phyloP scores from a whole-genome alignment of 2,113 vertebrate species.

The Oryzias celebensis region DNA sequence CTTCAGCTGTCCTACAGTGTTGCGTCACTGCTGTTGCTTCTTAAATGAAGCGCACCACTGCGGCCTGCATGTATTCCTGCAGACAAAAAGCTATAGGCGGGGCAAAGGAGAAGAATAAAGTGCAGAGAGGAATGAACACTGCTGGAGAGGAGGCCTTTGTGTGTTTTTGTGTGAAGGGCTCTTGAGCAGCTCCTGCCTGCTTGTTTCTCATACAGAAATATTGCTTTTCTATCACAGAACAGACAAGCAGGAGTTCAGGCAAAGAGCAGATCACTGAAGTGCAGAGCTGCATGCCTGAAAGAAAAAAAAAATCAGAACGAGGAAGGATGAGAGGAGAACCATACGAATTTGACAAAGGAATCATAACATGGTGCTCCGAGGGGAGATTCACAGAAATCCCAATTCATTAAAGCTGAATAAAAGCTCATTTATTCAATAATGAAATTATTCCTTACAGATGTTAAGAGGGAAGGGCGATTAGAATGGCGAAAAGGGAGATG shows the following conservation, averaged over 20 bases:
- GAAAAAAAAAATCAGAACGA: not conserved
- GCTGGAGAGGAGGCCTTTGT: slow-evolving; percentile 18
- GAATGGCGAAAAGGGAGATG: slow-evolving; percentile 8
- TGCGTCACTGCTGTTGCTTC: slow-evolving; percentile 25
- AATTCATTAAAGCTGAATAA: slow-evolving; percentile 36
- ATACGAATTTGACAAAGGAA: slow-evolving; percentile 36
- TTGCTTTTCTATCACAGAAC: slow-evolving; percentile 26
- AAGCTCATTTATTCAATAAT: slow-evolving; percentile 37
- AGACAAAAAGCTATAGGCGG: slow-evolving; percentile 9
- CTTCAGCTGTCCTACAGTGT: slow-evolving; percentile 5
- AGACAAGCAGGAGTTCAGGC: slow-evolving; percentile 35
- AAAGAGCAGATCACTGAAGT: slow-evolving; percentile 27
- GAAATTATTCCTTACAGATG: slow-evolving; percentile 26
- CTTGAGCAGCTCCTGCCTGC: slow-evolving; percentile 7
- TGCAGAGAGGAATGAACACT: slow-evolving; percentile 12
- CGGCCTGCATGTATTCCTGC: slow-evolving; percentile 13
- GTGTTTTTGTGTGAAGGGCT: slow-evolving; percentile 36
- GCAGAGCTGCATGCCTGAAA: slow-evolving; percentile 5
- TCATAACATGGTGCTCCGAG: slow-evolving; percentile 2
- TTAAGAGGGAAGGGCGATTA: slow-evolving; percentile 18
- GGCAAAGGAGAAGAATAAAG: slow-evolving; percentile 8
- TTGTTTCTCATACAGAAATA: slow-evolving; percentile 43
- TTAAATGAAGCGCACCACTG: slow-evolving; percentile 32
- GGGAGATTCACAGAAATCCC: slow-evolving; percentile 31
- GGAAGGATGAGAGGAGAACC: slow-evolving; percentile 13